phyloP scores from a whole-genome alignment of 2,797 vertebrate genomes.

The Gymnothorax reevesii region DNA sequence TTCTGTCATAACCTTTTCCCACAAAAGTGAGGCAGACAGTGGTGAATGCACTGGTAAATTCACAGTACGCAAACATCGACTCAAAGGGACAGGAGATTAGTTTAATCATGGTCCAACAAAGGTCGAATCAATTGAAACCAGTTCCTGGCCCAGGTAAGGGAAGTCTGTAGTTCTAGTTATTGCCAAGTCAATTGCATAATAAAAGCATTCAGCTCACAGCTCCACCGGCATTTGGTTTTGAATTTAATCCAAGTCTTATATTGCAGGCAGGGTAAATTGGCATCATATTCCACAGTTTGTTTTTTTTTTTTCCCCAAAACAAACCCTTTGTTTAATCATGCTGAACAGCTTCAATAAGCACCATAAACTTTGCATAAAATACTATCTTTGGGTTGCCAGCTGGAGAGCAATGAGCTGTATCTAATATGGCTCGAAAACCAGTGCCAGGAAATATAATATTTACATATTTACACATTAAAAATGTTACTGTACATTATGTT shows the following conservation, averaged over 20 bases:
- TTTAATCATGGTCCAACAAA: neutral
- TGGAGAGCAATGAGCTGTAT: neutral
- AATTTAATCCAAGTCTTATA: neutral
- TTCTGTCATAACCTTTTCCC: conserved; percentile 44
- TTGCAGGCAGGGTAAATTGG: neutral
- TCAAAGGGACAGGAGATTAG: neutral
- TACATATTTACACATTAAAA: conserved; percentile 54
- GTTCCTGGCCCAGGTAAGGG: neutral
- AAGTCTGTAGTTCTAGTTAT: neutral
- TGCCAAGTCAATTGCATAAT: neutral
- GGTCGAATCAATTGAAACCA: neutral
- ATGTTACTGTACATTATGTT: conserved; percentile 47
- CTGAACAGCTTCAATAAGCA: neutral
- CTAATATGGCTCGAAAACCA: conserved; percentile 35
- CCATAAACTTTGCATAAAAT: conserved; percentile 1
- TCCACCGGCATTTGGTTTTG: neutral
- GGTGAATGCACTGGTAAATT: conserved; percentile 58
- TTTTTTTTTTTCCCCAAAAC: neutral
- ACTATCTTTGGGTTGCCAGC: conserved; percentile 26
- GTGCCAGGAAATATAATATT: conserved; percentile 49
- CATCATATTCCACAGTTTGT: neutral
- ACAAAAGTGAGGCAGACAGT: conserved; percentile 55
- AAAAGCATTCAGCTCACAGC: neutral
- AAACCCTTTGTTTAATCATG: neutral
- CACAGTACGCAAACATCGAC: neutral